Evolutionary conservation across 1,140 invertebrate genomes (phyloP), one percentile per base, ranked within the genome.

Genomic region (Drosophila tani): DNA sequence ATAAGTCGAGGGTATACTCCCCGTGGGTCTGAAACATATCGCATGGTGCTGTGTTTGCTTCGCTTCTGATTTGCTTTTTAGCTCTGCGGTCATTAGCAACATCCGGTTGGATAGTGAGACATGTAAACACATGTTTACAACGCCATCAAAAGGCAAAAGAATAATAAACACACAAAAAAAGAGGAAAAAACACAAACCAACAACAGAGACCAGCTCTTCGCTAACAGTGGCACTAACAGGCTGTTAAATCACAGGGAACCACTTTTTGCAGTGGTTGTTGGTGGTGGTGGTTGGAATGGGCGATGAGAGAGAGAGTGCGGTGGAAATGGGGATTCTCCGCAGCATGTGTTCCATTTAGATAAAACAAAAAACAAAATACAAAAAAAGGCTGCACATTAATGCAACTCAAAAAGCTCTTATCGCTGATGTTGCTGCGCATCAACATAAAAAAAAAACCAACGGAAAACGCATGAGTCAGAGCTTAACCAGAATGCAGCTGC

Each of bases 71-170:
- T 75, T 65, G 64, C 74, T 57, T 82, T 64, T 80, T 76, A 58
- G 53, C 51, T 81, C 70, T 84, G 81, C 60, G 77, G 81, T 85
- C 84, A 88, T 90, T 88, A 90, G 80, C 64, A 71, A 84, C 84
- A 84, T 87, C 84, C 84, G 84, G 84, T 75, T 66, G 53, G 64
- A 55, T 84, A 79, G 86, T 60, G 68, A 59, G 74, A 55, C 84
- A 81, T 88, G 84, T 87, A 87, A 87, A 88, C 84, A 87, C 77
- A 81, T 88, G 84, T 83, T 88, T 86, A 88, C 76, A 85, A 60
- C 66, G 27, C 67, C 60, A 77, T 66, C 69, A 68, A 68, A 66
- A 38, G 49, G 59, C 53, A 51, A 21, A 78, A 68, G 45, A 67
- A 80, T 29, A 76, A 81, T 40, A 70, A 71, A 40, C 41, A 40